Evolutionary conservation across 2,797 vertebrate genomes (phyloP).

Genomic region (Anabas testudineus): DNA sequence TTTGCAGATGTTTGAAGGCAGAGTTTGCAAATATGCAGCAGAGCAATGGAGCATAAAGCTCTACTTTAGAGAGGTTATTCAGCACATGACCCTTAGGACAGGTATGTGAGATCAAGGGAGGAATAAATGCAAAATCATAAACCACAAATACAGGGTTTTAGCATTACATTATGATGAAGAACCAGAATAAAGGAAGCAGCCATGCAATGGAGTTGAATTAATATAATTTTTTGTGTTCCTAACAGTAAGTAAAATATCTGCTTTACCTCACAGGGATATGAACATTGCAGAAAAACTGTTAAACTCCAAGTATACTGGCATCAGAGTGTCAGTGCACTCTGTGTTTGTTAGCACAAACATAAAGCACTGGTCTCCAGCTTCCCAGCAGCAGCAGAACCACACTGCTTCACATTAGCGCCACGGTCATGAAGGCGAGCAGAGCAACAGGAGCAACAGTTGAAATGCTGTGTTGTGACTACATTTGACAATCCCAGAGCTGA

Average conservation of each 20-base stretch:
- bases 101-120: too few species aligned
- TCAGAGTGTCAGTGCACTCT: not conserved
- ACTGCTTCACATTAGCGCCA: not conserved
- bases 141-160: too few species aligned
- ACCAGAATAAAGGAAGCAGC: too few species aligned
- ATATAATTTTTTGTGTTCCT: too few species aligned
- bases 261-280: slow-evolving; percentile 1
- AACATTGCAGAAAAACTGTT: not conserved
- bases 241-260: not conserved
- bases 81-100: too few species aligned
- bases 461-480: not conserved
- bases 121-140: too few species aligned
- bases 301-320: not conserved
- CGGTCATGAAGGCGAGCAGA: too few species aligned
- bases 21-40: not conserved
- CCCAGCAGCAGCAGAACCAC: not conserved
- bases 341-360: not conserved
- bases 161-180: too few species aligned
- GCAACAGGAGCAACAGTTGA: not conserved
- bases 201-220: too few species aligned
- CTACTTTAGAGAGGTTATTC: too few species aligned
- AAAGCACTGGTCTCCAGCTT: not conserved
- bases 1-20: not conserved
- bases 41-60: not conserved
- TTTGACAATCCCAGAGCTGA: not conserved